Evolutionary conservation across 2,888 invertebrate genomes (phyloP), one percentile per base, ranked within the genome.

Genomic region (Amorpha juglandis): DNA sequence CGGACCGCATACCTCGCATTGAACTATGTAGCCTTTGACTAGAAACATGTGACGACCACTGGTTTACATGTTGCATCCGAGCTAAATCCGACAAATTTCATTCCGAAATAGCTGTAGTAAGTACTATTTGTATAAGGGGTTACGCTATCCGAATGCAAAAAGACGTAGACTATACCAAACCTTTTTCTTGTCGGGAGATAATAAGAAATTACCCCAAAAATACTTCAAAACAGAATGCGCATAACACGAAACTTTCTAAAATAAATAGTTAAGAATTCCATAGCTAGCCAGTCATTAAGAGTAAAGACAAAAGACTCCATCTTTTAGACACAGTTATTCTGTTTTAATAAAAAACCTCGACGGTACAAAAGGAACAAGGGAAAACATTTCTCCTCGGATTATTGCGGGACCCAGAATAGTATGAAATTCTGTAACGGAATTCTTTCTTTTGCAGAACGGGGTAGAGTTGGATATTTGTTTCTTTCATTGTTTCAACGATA

Each of bases 181-280:
- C 4, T 3, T 1, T 27, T 1, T 27, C 27, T 27, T 27, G 27
- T 27, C 27, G 27, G 27, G 27, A 27, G 27, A 3, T 27, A 27
- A 27, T 3, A 27, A 27, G 4, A n/a, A n/a, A n/a, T n/a, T n/a
- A 27, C 27, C 1, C 42, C 42, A 42, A 11, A 42, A 42, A 42
- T 7, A 9, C 42, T 9, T 9, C 11, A 1, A 42, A 42, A 42
- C 8, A 42, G 42, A 11, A n/a, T 7, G 0, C 50, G 6, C 9
- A 35, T n/a, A 53, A 42, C 16, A 27, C 4, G 4, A 11, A 38
- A 19, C 12, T 58, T 12, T 42, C 16, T 11, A 19, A 38, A 58
- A n/a, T 35, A 38, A 38, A 58, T 58, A 33, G 38, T 58, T 42
- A 58, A 58, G 58, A 58, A 58, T 58, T 58, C 55, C 38, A 58